phyloP scores from a whole-genome alignment of 2,888 invertebrate genomes.

The Uropetala carovei region DNA sequence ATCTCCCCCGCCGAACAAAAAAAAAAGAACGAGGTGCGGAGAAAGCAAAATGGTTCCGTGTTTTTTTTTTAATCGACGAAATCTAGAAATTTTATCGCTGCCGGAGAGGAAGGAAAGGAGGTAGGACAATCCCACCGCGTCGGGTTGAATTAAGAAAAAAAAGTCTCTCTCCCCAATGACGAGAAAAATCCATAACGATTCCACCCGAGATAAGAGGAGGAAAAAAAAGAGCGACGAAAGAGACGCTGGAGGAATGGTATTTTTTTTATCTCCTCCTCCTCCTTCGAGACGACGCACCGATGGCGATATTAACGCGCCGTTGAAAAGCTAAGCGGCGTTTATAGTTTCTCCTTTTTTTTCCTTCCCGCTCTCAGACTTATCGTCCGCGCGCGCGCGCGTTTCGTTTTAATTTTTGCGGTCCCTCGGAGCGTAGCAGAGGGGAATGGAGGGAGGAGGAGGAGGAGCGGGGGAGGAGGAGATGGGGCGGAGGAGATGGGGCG shows the following conservation, averaged over 20 bases:
- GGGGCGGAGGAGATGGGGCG: background rate
- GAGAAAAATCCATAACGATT: too few relatives aligned
- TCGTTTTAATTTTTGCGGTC: slow-evolving; percentile 22
- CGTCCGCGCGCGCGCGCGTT: background rate
- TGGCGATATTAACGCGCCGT: background rate
- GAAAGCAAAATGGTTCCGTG: slow-evolving; percentile 13
- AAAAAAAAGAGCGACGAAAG: too few relatives aligned
- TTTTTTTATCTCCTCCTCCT: too few relatives aligned
- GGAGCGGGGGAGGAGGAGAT: background rate
- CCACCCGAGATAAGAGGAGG: too few relatives aligned
- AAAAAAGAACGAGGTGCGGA: background rate
- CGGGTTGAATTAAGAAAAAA: too few relatives aligned
- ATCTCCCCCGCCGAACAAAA: too few relatives aligned
- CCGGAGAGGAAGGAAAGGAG: background rate
- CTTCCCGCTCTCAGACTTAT: background rate
- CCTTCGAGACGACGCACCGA: too few relatives aligned
- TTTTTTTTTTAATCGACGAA: background rate
- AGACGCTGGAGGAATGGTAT: too few relatives aligned
- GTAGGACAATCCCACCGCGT: background rate
- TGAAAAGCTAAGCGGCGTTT: background rate
- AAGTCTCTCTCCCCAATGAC: too few relatives aligned
- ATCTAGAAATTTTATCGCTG: slow-evolving; percentile 1
- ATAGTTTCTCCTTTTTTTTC: background rate
- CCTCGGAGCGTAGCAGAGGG: background rate
- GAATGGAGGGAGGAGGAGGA: background rate